These are phyloP conservation scores for Hippocampus mohnikei DNA, from an alignment of 2,113 vertebrate genomes.

Conservation along the genomic window DNA sequence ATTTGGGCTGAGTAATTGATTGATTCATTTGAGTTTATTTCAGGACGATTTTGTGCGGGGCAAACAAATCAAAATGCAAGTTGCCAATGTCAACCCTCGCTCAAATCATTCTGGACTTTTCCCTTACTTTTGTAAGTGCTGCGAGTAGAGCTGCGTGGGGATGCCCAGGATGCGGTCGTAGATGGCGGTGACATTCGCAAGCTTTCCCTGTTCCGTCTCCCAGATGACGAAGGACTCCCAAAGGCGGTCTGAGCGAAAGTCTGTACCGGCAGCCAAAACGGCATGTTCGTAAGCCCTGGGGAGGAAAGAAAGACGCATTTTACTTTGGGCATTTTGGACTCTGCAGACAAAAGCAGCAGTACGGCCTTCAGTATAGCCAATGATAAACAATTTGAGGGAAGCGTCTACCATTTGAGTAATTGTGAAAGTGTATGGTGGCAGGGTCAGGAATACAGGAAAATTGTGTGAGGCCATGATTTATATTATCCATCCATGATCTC, in stretches of 20 bases:
- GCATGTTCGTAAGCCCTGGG: conserved; percentile 89
- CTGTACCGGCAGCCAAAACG: conserved; percentile 92
- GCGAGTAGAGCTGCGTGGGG: conserved; percentile 93
- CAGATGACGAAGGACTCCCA: conserved; percentile 96
- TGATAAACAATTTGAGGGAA: too few relatives aligned
- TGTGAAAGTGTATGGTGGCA: too few relatives aligned
- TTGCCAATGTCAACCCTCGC: not conserved
- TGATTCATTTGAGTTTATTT: not conserved
- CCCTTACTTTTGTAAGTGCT: conserved; percentile 91
- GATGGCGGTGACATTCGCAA: conserved; percentile 87
- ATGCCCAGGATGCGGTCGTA: conserved; percentile 94
- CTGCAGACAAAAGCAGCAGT: not conserved
- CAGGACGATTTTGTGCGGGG: not conserved
- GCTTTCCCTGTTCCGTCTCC: conserved; percentile 88
- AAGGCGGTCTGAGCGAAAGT: conserved; percentile 95
- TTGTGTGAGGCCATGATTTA: too few relatives aligned
- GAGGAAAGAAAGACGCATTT: not conserved
- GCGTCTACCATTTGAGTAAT: too few relatives aligned
- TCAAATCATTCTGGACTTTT: not conserved
- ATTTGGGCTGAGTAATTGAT: not conserved
- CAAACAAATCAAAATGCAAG: too few relatives aligned
- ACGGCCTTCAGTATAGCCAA: not conserved
- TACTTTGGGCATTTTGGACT: not conserved
- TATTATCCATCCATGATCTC: too few relatives aligned
- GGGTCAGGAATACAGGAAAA: too few relatives aligned